A percentile compares a stretch with the other conserved stretches of the same genome.
phyloP scores from a whole-genome alignment of 1,140 invertebrate genomes.

The Riptortus pedestris region DNA sequence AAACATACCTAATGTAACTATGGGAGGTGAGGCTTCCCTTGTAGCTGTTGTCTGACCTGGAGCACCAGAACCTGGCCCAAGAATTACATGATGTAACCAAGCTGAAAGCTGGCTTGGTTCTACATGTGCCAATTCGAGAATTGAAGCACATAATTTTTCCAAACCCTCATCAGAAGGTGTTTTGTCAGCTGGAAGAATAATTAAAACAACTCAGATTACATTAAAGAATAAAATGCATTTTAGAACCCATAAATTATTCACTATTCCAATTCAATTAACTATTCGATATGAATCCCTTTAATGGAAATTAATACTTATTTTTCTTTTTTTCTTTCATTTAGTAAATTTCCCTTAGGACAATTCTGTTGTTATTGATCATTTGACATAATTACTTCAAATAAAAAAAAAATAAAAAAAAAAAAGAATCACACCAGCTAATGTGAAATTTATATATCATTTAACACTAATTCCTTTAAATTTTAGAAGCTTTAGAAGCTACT shows the following conservation, averaged over 20 bases:
- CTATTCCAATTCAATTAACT: too few species aligned
- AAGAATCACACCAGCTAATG: too few species aligned
- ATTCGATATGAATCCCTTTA: too few species aligned
- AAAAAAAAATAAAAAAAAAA: too few species aligned
- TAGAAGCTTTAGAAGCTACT: too few species aligned
- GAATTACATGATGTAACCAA: conserved; percentile 58
- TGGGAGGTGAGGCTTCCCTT: conserved; percentile 14
- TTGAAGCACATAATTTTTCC: conserved; percentile 55
- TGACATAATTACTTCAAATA: too few species aligned
- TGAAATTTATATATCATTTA: too few species aligned
- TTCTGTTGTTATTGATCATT: too few species aligned
- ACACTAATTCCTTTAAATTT: too few species aligned
- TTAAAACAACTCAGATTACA: background rate
- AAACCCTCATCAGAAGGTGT: conserved; percentile 48
- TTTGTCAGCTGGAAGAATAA: conserved; percentile 40
- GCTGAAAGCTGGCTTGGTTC: conserved; percentile 52
- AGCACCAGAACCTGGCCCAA: conserved; percentile 42
- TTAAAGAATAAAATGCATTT: conserved; percentile 2
- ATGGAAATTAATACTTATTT: too few species aligned
- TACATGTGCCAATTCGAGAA: conserved; percentile 53
- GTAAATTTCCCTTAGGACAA: too few species aligned
- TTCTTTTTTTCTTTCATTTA: too few species aligned
- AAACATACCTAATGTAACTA: conserved; percentile 25
- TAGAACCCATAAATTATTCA: background rate
- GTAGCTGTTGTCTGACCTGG: conserved; percentile 32